Evolutionary conservation across 2,888 invertebrate genomes (phyloP).

Genomic region (Gasteruption jaculator): DNA sequence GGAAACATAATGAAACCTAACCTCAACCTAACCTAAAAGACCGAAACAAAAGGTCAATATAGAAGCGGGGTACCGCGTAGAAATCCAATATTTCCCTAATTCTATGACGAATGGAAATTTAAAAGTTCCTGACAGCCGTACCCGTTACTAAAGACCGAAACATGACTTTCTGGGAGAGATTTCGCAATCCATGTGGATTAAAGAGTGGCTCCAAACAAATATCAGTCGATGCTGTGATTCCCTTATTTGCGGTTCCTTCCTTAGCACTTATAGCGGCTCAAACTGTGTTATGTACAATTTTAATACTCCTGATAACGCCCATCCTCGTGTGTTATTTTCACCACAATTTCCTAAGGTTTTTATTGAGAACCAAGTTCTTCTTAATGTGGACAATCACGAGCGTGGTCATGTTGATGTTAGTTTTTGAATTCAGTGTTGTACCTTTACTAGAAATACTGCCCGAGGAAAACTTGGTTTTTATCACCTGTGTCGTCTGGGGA

Average conservation of each 20-base stretch:
- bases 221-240: slow-evolving; percentile 46
- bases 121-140: slow-evolving; percentile 2
- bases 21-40: slow-evolving; percentile 1
- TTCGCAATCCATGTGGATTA: slow-evolving; percentile 38
- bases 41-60: too few relatives aligned
- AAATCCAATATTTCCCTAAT: too few relatives aligned
- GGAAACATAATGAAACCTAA: neutral
- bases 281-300: slow-evolving; percentile 38
- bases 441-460: slow-evolving; percentile 67
- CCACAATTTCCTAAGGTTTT: slow-evolving; percentile 44
- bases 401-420: slow-evolving; percentile 60
- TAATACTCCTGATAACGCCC: slow-evolving; percentile 42
- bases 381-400: slow-evolving; percentile 71
- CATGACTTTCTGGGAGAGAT: slow-evolving; percentile 38
- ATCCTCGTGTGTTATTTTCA: slow-evolving; percentile 44
- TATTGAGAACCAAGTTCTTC: slow-evolving; percentile 67
- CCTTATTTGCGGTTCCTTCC: slow-evolving; percentile 42
- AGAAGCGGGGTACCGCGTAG: too few relatives aligned
- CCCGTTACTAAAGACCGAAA: too few relatives aligned
- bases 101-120: slow-evolving; percentile 17
- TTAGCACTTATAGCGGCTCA: slow-evolving; percentile 45
- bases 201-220: slow-evolving; percentile 45
- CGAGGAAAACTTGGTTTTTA: slow-evolving; percentile 61
- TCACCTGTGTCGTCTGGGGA: slow-evolving; percentile 53
- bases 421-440: slow-evolving; percentile 70